A percentile compares a stretch with the other conserved stretches of the same genome.
Conservation (phyloP, 2,113 vertebrate species). For the Tangachromis dhanisi region DNA sequence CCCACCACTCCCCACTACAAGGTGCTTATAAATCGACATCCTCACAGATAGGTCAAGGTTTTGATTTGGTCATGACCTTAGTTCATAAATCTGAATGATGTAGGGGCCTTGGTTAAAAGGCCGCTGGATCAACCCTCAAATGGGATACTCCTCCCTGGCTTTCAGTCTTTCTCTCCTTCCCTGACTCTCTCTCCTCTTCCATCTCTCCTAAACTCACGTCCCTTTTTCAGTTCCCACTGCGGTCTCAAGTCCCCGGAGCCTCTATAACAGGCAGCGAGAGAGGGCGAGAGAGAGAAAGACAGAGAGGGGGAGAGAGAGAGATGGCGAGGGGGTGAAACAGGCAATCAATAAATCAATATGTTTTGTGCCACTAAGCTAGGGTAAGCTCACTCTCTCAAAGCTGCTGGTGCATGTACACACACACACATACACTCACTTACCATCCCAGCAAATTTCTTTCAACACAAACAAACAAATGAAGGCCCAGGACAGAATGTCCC, state of each 20-base stretch:
- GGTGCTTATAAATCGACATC: constrained; percentile 64
- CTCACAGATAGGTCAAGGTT: constrained; percentile 66
- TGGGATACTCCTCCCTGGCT: constrained; percentile 36
- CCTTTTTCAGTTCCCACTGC: constrained; percentile 49
- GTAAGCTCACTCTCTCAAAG: constrained; percentile 65
- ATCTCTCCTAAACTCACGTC: constrained; percentile 15
- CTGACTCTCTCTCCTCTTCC: constrained; percentile 32
- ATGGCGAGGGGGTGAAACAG: constrained; percentile 63
- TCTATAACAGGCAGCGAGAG: constrained; percentile 34
- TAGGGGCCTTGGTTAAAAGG: constrained; percentile 62
- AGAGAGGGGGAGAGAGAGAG: constrained; percentile 17
- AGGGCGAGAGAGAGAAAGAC: constrained; percentile 12
- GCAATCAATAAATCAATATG: constrained; percentile 74
- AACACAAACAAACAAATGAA: constrained; percentile 61
- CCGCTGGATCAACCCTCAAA: constrained; percentile 50
- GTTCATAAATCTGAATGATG: constrained; percentile 71
- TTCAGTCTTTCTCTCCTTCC: constrained; percentile 21
- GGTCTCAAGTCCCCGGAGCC: constrained; percentile 44
- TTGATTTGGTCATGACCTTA: constrained; percentile 70
- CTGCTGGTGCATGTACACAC: constrained; percentile 10
- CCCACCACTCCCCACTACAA: constrained; percentile 33
- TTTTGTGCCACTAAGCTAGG: constrained; percentile 69
- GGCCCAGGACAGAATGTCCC: constrained; percentile 64
- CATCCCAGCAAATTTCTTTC: constrained; percentile 46
- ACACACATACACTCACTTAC: constrained; percentile 39